phyloP scores from a whole-genome alignment of 2,797 vertebrate genomes.

The Macrochelys suwanniensis region DNA sequence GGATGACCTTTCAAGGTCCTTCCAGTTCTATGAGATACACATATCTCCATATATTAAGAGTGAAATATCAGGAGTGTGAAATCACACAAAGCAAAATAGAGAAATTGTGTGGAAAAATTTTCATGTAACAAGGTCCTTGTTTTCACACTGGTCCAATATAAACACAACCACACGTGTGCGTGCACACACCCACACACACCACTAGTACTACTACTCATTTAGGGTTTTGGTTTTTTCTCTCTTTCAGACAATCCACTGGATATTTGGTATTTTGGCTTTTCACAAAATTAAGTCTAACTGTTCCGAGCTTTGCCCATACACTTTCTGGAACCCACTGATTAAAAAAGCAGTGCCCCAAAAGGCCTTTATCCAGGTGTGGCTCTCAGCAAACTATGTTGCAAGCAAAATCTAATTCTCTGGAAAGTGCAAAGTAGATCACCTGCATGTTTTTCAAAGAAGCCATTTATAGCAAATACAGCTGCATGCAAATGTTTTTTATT shows the following conservation, averaged over 20 bases:
- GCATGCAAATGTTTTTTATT: not conserved
- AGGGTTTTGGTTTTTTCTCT: not conserved
- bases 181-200: too few relatives aligned
- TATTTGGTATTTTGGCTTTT: not conserved
- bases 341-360: not conserved
- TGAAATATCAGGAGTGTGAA: accelerated
- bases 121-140: not conserved
- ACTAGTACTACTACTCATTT: too few relatives aligned
- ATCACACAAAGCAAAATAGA: not conserved
- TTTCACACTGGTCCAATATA: accelerated
- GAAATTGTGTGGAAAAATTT: not conserved
- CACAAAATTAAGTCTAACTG: not conserved
- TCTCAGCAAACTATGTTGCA: not conserved
- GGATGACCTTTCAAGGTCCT: too few relatives aligned
- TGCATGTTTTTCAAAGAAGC: not conserved
- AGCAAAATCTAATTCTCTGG: not conserved
- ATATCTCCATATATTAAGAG: not conserved
- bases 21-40: too few relatives aligned
- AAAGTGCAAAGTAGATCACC: not conserved
- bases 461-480: not conserved
- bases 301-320: not conserved
- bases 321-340: not conserved
- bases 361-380: not conserved
- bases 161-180: accelerated
- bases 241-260: not conserved